phyloP scores from a whole-genome alignment of 2,113 vertebrate genomes.

The Uria aalge region DNA sequence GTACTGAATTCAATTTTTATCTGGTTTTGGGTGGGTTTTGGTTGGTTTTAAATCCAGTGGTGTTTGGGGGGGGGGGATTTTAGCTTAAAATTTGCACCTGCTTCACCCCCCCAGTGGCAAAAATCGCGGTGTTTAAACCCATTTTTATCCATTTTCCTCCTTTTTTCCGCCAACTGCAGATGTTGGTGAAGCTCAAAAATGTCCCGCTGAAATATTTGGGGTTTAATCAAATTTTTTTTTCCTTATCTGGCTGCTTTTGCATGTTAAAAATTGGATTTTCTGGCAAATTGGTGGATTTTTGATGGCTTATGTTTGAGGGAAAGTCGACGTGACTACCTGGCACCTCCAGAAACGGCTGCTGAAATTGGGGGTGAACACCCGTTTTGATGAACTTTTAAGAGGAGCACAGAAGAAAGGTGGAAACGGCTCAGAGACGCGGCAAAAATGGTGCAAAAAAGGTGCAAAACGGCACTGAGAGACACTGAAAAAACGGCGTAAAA shows the following conservation, averaged over 20 bases:
- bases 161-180: fast-evolving
- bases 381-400: background rate
- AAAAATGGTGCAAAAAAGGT: background rate
- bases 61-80: background rate
- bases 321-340: fast-evolving
- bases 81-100: background rate
- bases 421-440: background rate
- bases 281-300: background rate
- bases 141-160: background rate
- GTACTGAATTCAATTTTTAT: background rate
- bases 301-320: background rate
- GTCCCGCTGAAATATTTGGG: background rate
- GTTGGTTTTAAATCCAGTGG: background rate
- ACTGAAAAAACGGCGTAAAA: background rate
- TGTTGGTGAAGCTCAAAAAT: background rate
- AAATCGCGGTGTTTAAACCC: fast-evolving
- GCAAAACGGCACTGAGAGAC: background rate
- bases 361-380: background rate
- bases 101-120: fast-evolving
- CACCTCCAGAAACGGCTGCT: background rate
- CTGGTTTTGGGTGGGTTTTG: background rate
- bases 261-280: background rate
- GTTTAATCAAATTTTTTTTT: background rate
- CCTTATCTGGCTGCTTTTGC: background rate
- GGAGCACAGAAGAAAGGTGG: background rate